These are phyloP conservation scores for Auanema freiburgensis DNA, from an alignment of 2,888 invertebrate genomes.

Conservation along the genomic window DNA sequence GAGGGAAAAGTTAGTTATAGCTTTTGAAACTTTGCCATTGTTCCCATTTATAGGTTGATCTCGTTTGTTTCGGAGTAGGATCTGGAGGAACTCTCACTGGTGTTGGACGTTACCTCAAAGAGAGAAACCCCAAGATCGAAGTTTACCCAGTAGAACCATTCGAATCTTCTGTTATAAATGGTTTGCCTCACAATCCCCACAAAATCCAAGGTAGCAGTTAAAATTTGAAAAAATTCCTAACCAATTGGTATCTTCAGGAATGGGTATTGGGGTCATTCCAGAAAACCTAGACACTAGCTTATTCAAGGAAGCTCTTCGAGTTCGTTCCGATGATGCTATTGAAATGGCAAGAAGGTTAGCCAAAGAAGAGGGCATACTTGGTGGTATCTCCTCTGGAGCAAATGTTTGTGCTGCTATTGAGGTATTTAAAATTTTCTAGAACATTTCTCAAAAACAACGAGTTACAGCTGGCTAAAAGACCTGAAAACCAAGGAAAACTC, in stretches of 20 bases:
- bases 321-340: conserved; percentile 53
- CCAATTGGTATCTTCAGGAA: conserved; percentile 27
- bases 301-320: conserved; percentile 50
- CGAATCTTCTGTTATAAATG: conserved; percentile 54
- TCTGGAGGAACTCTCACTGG: conserved; percentile 57
- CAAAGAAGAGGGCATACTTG: conserved; percentile 56
- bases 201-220: conserved; percentile 50
- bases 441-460: neutral
- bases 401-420: conserved; percentile 55
- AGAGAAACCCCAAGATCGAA: conserved; percentile 51
- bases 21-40: too few relatives aligned
- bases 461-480: conserved; percentile 50
- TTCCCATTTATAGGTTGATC: conserved; percentile 52
- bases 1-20: conserved; percentile 54
- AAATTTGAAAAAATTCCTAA: neutral
- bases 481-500: conserved; percentile 58
- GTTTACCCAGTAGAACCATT: conserved; percentile 54
- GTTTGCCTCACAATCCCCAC: conserved; percentile 49
- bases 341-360: conserved; percentile 58
- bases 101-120: conserved; percentile 51
- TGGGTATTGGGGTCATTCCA: conserved; percentile 55
- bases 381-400: conserved; percentile 52
- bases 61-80: conserved; percentile 58
- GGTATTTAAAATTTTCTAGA: too few relatives aligned
- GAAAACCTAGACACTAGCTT: conserved; percentile 47